A percentile compares a stretch with the other conserved stretches of the same genome.
Conservation (phyloP, 2,797 vertebrate genomes). For the Paguma larvata region DNA sequence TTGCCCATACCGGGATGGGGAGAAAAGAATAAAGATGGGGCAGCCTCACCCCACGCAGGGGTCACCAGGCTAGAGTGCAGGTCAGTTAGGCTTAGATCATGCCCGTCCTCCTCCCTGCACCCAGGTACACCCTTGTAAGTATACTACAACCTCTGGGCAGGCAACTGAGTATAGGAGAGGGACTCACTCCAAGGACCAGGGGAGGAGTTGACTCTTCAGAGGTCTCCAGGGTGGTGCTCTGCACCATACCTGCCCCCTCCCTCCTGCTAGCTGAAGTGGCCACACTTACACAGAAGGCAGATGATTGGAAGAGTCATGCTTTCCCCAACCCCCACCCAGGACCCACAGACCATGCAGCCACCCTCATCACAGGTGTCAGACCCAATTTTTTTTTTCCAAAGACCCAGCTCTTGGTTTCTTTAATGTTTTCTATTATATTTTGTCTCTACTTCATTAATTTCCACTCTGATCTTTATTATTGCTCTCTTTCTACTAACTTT, state of each 20-base stretch:
- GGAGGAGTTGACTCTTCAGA: neutral
- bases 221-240: neutral
- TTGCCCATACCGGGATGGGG: neutral
- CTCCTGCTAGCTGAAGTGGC: neutral
- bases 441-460: neutral
- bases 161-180: neutral
- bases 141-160: neutral
- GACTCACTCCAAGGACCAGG: neutral
- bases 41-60: neutral
- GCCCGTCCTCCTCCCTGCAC: neutral
- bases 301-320: neutral
- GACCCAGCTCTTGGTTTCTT: neutral
- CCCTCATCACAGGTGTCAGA: neutral
- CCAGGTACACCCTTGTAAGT: neutral
- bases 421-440: neutral
- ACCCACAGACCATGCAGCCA: neutral
- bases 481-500: neutral
- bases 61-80: neutral
- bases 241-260: neutral
- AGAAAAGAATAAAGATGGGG: neutral
- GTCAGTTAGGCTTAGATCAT: neutral
- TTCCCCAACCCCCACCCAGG: neutral
- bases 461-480: neutral
- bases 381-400: neutral
- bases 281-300: neutral